Conservation (phyloP, 2,888 invertebrate species). For the Ectemnius lituratus region DNA sequence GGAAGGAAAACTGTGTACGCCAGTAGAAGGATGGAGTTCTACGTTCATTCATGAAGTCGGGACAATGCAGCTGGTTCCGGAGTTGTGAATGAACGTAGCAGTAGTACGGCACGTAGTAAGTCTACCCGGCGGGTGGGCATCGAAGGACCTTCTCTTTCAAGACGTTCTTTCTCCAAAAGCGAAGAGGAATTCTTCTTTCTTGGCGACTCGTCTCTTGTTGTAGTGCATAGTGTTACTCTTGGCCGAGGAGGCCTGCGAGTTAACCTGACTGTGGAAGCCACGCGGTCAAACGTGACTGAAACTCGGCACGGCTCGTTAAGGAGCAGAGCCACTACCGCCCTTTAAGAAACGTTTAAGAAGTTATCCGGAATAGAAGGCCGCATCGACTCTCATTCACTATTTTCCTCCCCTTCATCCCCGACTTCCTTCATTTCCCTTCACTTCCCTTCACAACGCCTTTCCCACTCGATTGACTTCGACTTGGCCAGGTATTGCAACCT, state of each 20-base stretch:
- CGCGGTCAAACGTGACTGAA: conserved; percentile 62
- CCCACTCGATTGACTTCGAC: no score
- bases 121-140: conserved; percentile 43
- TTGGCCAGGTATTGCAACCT: no score
- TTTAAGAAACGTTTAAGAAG: conserved; percentile 73
- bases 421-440: no score
- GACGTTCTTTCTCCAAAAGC: conserved; percentile 23
- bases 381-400: conserved; percentile 31
- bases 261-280: conserved; percentile 14
- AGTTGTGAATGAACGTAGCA: conserved; percentile 71
- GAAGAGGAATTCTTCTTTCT: conserved; percentile 13
- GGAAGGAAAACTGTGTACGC: conserved; percentile 8
- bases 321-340: conserved; percentile 40
- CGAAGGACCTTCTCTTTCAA: conserved; percentile 32
- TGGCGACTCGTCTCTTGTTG: neutral
- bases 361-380: conserved; percentile 57
- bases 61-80: conserved; percentile 60
- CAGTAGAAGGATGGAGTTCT: conserved; percentile 49
- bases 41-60: conserved; percentile 70
- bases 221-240: no score
- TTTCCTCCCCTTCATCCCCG: neutral
- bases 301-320: conserved; percentile 64
- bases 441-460: no score
- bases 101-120: conserved; percentile 63
- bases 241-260: no score